A percentile compares a stretch with the other conserved stretches of the same genome.
Conservation (phyloP, 2,888 invertebrate genomes). For the Apotomis betuletana region DNA sequence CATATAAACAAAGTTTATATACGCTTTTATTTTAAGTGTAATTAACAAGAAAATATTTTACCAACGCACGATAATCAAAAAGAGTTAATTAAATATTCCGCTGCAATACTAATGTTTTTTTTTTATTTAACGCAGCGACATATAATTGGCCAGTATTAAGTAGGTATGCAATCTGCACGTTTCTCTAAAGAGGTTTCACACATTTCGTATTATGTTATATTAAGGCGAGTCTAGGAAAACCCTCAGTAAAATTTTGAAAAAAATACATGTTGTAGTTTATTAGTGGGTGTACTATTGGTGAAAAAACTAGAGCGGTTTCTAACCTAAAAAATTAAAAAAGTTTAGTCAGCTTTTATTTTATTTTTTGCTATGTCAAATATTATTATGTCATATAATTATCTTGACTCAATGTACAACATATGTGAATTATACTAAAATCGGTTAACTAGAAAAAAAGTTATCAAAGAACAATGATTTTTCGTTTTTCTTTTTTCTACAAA, state of each 20-base stretch:
- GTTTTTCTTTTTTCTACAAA: no score
- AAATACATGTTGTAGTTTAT: no score
- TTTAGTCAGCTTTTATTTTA: not conserved
- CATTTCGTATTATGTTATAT: slow-evolving; percentile 1
- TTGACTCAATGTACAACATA: no score
- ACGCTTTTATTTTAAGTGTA: not conserved
- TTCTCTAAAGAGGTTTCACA: slow-evolving; percentile 7
- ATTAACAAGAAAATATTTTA: slow-evolving; percentile 11
- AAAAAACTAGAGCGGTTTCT: slow-evolving; percentile 1
- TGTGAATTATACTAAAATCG: no score
- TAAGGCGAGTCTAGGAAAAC: no score
- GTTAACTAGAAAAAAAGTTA: not conserved
- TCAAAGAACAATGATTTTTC: not conserved
- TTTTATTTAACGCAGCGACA: not conserved
- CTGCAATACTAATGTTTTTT: not conserved
- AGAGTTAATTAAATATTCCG: not conserved
- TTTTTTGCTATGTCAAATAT: not conserved
- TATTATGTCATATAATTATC: no score
- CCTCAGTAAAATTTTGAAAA: no score
- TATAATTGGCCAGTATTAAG: slow-evolving; percentile 1
- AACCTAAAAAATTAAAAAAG: not conserved
- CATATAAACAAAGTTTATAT: not conserved
- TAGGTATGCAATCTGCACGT: not conserved
- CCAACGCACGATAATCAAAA: not conserved
- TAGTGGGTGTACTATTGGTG: no score